Percentiles rank a stretch among this genome's conserved stretches.
phyloP scores from a whole-genome alignment of 2,888 invertebrate species.

The Cacoxenus indagator region DNA sequence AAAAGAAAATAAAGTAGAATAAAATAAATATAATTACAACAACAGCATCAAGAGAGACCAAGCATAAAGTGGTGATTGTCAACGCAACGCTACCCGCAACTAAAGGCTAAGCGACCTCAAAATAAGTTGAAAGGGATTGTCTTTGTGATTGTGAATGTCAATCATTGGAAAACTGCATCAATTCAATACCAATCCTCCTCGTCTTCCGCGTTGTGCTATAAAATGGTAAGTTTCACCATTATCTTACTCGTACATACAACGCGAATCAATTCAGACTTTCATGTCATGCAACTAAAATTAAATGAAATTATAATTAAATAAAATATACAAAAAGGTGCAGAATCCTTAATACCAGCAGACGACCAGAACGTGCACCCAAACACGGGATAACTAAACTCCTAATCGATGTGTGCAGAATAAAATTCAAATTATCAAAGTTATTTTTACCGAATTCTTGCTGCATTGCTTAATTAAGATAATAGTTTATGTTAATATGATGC shows the following conservation, averaged over 20 bases:
- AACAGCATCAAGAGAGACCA: neutral
- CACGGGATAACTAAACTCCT: neutral
- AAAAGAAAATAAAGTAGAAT: slow-evolving; percentile 27
- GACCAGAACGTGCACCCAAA: neutral
- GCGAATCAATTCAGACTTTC: neutral
- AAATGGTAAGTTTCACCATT: neutral
- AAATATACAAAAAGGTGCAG: no score
- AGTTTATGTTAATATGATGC: neutral
- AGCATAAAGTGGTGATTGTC: slow-evolving; percentile 14
- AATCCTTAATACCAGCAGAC: neutral
- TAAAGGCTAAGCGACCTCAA: slow-evolving; percentile 13
- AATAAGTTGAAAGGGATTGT: no score
- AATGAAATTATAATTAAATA: no score
- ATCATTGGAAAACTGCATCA: neutral
- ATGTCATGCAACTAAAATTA: no score
- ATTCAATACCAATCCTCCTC: neutral
- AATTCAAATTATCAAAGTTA: neutral
- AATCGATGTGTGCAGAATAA: neutral
- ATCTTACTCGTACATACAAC: neutral
- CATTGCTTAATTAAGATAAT: neutral
- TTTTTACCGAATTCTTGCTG: no score
- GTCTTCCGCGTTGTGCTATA: neutral
- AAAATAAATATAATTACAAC: slow-evolving; percentile 5
- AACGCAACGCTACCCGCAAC: neutral
- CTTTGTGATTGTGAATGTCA: no score